These are phyloP conservation scores for Ephydatia muelleri DNA, from an alignment of 37 sponge, comb jelly and placozoan genomes.

Conservation along the genomic window DNA sequence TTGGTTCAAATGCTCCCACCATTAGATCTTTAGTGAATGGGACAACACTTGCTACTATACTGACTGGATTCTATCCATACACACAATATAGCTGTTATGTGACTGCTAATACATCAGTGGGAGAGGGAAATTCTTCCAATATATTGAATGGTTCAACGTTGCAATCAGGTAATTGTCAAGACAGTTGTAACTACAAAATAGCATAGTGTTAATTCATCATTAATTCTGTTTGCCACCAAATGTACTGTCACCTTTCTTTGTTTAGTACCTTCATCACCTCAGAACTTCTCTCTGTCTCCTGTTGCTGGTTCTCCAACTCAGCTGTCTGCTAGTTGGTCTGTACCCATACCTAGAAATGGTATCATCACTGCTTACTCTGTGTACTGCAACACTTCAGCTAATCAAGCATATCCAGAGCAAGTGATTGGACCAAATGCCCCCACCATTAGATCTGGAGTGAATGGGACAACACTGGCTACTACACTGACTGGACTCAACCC, in stretches of 20 bases:
- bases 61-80: background rate
- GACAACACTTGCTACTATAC: background rate
- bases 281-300: background rate
- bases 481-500: too few species aligned
- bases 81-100: background rate
- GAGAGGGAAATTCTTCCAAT: background rate
- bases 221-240: too few species aligned
- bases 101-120: background rate
- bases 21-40: background rate
- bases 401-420: conserved; percentile 9
- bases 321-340: conserved; percentile 18
- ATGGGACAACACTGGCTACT: too few species aligned
- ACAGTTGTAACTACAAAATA: too few species aligned
- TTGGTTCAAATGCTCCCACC: background rate
- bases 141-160: too few species aligned
- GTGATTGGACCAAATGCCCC: too few species aligned
- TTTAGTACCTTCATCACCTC: conserved; percentile 27
- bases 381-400: conserved; percentile 8
- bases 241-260: too few species aligned
- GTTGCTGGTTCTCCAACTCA: background rate
- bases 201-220: too few species aligned
- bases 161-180: background rate
- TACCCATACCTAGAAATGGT: conserved; percentile 24
- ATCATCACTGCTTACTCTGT: conserved; percentile 26
- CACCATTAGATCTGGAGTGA: too few species aligned